Evolutionary conservation across 2,113 vertebrate species (phyloP).

Genomic region (Shinisaurus crocodilurus): DNA sequence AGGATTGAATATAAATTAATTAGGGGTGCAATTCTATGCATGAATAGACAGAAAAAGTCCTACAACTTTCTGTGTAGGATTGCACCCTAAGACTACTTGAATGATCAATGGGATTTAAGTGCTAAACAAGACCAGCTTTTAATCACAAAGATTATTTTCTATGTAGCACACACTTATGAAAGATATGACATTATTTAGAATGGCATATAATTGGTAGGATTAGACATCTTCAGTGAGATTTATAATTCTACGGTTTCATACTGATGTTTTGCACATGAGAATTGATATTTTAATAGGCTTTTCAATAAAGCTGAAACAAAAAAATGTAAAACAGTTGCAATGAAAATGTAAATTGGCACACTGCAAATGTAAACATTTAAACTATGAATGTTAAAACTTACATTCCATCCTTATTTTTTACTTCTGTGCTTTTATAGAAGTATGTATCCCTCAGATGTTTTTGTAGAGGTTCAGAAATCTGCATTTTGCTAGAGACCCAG

Average conservation of each 20-base stretch:
- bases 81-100: slow-evolving; percentile 49
- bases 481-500: background rate
- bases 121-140: slow-evolving; percentile 23
- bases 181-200: background rate
- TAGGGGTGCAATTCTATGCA: background rate
- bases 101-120: rapidly evolving
- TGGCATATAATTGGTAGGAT: background rate
- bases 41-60: too few relatives aligned
- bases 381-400: background rate
- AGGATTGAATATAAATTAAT: slow-evolving; percentile 11
- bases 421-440: background rate
- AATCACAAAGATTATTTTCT: slow-evolving; percentile 31
- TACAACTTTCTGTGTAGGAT: too few relatives aligned
- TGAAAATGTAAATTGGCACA: background rate
- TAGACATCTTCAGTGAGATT: background rate
- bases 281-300: background rate
- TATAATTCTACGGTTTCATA: background rate
- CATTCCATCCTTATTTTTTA: background rate
- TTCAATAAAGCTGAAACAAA: background rate
- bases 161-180: slow-evolving; percentile 43
- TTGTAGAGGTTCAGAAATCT: background rate
- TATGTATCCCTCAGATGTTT: background rate
- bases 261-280: background rate
- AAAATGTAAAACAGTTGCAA: background rate
- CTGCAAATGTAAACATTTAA: too few relatives aligned